A percentile compares a stretch with the other conserved stretches of the same genome.
phyloP scores from a whole-genome alignment of 2,113 vertebrate species.

The Elachura formosa region DNA sequence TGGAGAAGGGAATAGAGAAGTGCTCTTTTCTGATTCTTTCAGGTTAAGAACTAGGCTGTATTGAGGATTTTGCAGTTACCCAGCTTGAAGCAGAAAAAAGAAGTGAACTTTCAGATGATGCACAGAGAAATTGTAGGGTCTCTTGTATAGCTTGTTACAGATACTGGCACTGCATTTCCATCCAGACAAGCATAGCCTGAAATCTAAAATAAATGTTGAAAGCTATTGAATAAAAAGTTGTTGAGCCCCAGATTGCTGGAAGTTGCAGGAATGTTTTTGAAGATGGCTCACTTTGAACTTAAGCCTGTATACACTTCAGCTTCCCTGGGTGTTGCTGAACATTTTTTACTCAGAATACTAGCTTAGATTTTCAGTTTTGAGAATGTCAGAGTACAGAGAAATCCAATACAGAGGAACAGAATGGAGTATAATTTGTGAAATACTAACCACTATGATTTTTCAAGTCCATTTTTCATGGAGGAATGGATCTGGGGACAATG shows the following conservation, averaged over 20 bases:
- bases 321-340: background rate
- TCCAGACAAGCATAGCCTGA: background rate
- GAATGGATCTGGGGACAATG: background rate
- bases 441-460: background rate
- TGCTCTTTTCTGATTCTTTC: background rate
- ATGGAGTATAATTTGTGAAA: background rate
- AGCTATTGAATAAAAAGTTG: background rate
- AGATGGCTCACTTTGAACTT: background rate
- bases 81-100: background rate
- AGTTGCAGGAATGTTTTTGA: background rate
- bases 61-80: background rate
- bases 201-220: background rate
- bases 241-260: background rate
- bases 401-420: background rate
- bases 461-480: background rate
- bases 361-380: background rate
- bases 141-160: background rate
- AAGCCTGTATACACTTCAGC: background rate
- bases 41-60: background rate
- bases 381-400: background rate
- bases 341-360: background rate
- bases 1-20: background rate
- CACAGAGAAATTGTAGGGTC: background rate
- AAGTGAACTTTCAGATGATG: background rate
- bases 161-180: background rate